Conservation (phyloP, 1,140 invertebrate species). For the Drosophila simulans region DNA sequence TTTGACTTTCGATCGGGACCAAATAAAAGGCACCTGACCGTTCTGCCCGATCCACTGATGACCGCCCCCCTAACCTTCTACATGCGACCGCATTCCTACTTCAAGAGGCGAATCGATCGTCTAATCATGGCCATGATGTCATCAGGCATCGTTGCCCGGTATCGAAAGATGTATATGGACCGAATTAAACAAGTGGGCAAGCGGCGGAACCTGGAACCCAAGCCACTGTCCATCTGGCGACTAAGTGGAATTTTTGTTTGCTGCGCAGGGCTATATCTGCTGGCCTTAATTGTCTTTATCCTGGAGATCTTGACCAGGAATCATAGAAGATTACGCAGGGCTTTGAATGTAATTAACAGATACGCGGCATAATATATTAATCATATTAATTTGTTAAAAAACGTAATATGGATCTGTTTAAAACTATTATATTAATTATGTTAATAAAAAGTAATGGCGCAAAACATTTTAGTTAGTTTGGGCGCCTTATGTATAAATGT, state of each 20-base stretch:
- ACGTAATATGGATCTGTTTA: no score
- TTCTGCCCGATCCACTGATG: slow-evolving; percentile 50
- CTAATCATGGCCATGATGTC: slow-evolving; percentile 69
- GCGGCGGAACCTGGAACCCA: slow-evolving; percentile 30
- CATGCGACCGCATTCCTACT: slow-evolving; percentile 73
- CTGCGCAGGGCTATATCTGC: slow-evolving; percentile 25
- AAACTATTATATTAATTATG: not conserved
- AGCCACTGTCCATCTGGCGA: slow-evolving; percentile 43
- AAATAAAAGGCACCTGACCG: slow-evolving; percentile 13
- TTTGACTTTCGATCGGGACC: slow-evolving; percentile 44
- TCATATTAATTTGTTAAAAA: not conserved
- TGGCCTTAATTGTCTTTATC: slow-evolving; percentile 54
- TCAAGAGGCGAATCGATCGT: slow-evolving; percentile 49
- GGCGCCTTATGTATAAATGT: no score
- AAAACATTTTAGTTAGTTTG: not conserved
- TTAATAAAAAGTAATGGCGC: not conserved
- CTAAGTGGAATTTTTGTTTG: slow-evolving; percentile 58
- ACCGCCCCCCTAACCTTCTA: slow-evolving; percentile 71
- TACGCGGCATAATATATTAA: slow-evolving; percentile 18
- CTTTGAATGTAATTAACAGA: slow-evolving; percentile 34
- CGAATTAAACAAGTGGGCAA: slow-evolving; percentile 37
- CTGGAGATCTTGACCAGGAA: slow-evolving; percentile 36
- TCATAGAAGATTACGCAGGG: slow-evolving; percentile 7
- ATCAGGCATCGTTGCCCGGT: slow-evolving; percentile 59
- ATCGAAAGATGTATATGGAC: slow-evolving; percentile 56